Evolutionary conservation across 2,888 invertebrate species (phyloP).

Genomic region (Gymnoscelis rufifasciata): DNA sequence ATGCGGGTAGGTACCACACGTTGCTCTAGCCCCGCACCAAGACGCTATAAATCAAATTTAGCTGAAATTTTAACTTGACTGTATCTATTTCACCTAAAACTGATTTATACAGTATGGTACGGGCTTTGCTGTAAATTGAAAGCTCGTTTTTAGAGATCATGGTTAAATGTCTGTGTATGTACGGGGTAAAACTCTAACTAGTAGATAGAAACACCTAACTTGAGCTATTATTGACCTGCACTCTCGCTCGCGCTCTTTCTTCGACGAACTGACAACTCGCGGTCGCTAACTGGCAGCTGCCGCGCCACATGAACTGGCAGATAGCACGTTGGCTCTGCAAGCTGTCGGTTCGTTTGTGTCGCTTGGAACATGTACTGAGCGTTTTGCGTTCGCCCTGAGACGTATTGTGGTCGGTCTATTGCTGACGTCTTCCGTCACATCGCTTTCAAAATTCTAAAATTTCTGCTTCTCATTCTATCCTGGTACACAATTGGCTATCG

Average conservation of each 20-base stretch:
- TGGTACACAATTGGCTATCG: conserved; percentile 38
- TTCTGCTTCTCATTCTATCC: conserved; percentile 30
- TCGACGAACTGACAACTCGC: conserved; percentile 17
- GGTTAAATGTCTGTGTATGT: conserved; percentile 18
- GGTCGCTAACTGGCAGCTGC: too few relatives aligned
- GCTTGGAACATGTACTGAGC: conserved; percentile 24
- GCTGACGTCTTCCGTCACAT: conserved; percentile 14
- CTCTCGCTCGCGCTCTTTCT: conserved; percentile 31
- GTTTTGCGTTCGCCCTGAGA: conserved; percentile 24
- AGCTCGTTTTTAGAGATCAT: conserved; percentile 20
- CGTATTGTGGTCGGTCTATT: conserved; percentile 15
- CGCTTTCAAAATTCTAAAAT: conserved; percentile 31
- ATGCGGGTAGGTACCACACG: conserved; percentile 28
- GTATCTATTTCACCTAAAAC: background rate
- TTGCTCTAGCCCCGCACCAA: background rate
- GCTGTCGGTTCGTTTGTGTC: conserved; percentile 11
- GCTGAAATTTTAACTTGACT: background rate
- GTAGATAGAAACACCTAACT: conserved; percentile 27
- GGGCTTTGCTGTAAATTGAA: conserved; percentile 10
- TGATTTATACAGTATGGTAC: background rate
- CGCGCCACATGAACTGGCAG: background rate
- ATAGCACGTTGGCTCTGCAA: conserved; percentile 3
- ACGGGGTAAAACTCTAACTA: conserved; percentile 20
- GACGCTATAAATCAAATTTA: background rate
- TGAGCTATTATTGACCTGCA: conserved; percentile 27